Evolutionary conservation across 2,797 vertebrate genomes (phyloP).

Genomic region (Rhyacichthys aspro): DNA sequence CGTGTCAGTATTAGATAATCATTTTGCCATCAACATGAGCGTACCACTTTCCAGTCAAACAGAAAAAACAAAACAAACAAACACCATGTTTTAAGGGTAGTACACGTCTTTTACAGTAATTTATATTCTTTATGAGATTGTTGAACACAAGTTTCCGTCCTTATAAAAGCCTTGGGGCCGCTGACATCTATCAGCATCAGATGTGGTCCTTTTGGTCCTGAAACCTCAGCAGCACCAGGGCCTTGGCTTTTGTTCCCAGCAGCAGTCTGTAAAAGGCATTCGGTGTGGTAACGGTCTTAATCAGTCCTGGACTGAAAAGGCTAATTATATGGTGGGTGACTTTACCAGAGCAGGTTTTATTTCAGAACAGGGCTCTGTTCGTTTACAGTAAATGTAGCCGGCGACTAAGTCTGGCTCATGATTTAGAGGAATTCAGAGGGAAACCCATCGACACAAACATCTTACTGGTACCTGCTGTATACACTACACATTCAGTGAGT

Average conservation of each 20-base stretch:
- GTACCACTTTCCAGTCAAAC: conserved; percentile 17
- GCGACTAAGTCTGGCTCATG: conserved; percentile 33
- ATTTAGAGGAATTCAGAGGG: conserved; percentile 57
- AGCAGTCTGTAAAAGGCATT: conserved; percentile 55
- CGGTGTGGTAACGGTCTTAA: conserved; percentile 55
- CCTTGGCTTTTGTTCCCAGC: conserved; percentile 51
- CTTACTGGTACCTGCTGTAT: too few relatives aligned
- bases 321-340: conserved; percentile 61
- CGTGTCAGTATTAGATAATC: too few relatives aligned
- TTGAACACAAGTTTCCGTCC: conserved; percentile 39
- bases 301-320: conserved; percentile 49
- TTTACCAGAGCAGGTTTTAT: conserved; percentile 61
- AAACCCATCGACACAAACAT: conserved; percentile 49
- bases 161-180: conserved; percentile 30
- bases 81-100: too few relatives aligned
- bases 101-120: conserved; percentile 42
- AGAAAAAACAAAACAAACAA: too few relatives aligned
- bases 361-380: conserved; percentile 47
- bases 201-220: conserved; percentile 47
- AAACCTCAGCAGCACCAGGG: conserved; percentile 9
- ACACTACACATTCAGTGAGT: conserved; percentile 23
- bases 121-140: conserved; percentile 45
- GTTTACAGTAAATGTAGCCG: conserved; percentile 64
- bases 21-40: too few relatives aligned
- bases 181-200: conserved; percentile 12